Evolutionary conservation across 1,140 invertebrate species (phyloP), one percentile per base, ranked within the genome.

Genomic region (Nephotettix cincticeps): DNA sequence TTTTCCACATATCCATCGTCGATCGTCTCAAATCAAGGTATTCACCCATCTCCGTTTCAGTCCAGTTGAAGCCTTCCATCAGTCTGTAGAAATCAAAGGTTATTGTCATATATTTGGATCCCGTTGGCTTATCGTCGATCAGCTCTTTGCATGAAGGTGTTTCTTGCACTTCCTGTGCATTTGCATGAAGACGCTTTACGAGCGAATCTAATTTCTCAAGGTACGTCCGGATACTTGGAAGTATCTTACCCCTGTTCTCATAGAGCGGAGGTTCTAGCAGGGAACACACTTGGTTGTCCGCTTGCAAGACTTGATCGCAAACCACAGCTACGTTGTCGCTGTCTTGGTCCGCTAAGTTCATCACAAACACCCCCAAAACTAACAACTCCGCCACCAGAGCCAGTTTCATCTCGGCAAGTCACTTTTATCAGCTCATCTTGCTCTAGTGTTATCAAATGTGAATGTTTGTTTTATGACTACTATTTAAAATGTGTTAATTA

Each of bases 11-110:
- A n/a, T 51, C 47, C 47, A 51, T 51, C 19, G 47, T 51, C 3
- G 47, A 19, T 21, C 47, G 6, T 19, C 47, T 17, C 47, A 51
- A n/a, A 19, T 51, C 47, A 19, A 51, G 47, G 47, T 19, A 21
- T 19, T 17, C 21, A 21, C 14, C n/a, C 47, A 51, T 51, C 3
- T 51, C 21, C 21, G 47, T 51, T n/a, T 51, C n/a, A 4, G 47
- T 51, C 47, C 47, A 51, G 47, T 51, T 51, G 47, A 51, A 51
- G 3, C 47, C 47, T 21, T 51, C 47, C 47, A 51, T 51, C n/a
- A 51, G 47, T 21, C 19, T 51, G 21, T 19, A 51, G 21, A 51
- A 51, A 9, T 51, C 47, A 51, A 51, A 51, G 19, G 47, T 17
- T 19, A 51, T 51, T n/a, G 21, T 51, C 47, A 51, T 51, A n/a